A percentile compares a stretch with the other conserved stretches of the same genome.
phyloP scores from a whole-genome alignment of 2,113 vertebrate species.

The Apodemus speciosus region DNA sequence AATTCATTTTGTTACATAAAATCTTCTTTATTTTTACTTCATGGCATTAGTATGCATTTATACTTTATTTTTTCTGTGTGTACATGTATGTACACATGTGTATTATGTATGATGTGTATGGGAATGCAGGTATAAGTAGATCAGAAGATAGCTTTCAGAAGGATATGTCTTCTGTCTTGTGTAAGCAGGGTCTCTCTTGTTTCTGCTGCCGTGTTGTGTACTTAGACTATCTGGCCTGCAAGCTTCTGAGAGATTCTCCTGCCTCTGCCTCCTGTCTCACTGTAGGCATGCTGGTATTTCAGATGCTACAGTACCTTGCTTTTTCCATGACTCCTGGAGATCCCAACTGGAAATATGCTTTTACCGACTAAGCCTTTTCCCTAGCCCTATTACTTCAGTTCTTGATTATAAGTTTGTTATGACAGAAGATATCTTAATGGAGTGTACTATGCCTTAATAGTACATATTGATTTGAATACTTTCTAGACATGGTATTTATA shows the following conservation, averaged over 20 bases:
- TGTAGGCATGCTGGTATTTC: background rate
- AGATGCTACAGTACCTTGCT: background rate
- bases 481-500: background rate
- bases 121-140: background rate
- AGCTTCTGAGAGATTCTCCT: background rate
- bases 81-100: background rate
- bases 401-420: slow-evolving; percentile 38
- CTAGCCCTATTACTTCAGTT: background rate
- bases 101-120: background rate
- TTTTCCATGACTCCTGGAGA: background rate
- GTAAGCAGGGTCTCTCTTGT: background rate
- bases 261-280: background rate
- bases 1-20: background rate
- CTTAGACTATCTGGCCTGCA: background rate
- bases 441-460: background rate
- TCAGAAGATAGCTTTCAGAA: background rate
- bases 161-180: background rate
- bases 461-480: background rate
- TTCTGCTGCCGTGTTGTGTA: background rate
- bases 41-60: background rate
- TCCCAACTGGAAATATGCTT: background rate
- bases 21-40: slow-evolving; percentile 25
- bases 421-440: background rate
- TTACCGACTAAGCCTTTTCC: background rate
- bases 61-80: background rate